These are phyloP conservation scores for Cheilosia vernalis DNA, from an alignment of 2,888 invertebrate genomes.

Conservation along the genomic window DNA sequence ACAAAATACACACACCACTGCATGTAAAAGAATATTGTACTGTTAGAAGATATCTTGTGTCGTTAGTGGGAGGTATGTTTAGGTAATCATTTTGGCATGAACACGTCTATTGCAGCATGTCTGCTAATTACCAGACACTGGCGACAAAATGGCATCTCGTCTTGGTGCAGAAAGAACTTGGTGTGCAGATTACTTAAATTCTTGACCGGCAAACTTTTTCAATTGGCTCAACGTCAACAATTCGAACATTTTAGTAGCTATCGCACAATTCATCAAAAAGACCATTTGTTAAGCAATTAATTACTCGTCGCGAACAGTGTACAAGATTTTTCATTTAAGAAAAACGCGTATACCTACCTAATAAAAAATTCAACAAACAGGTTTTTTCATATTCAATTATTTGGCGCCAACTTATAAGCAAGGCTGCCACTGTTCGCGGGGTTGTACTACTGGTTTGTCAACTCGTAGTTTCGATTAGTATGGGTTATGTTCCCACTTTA, in stretches of 20 bases:
- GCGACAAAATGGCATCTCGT: slow-evolving; percentile 4
- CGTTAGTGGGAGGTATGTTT: neutral
- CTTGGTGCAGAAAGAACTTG: neutral
- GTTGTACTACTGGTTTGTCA: slow-evolving; percentile 1
- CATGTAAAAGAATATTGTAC: neutral
- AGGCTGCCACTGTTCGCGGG: neutral
- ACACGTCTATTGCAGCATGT: slow-evolving; percentile 2
- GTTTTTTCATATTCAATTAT: neutral
- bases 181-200: slow-evolving; percentile 33
- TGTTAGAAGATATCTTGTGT: neutral
- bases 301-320: slow-evolving; percentile 1
- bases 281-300: slow-evolving; percentile 24
- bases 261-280: slow-evolving; percentile 24
- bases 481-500: neutral
- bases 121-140: slow-evolving; percentile 10
- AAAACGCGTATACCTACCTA: slow-evolving; percentile 11
- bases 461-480: neutral
- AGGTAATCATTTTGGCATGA: slow-evolving; percentile 5
- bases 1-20: too few species aligned
- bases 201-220: neutral
- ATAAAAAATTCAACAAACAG: neutral
- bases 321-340: slow-evolving; percentile 4
- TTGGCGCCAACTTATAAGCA: slow-evolving; percentile 14
- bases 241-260: slow-evolving; percentile 5
- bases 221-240: slow-evolving; percentile 41